These are phyloP conservation scores for Steatocranus sp. DNA, from an alignment of 2,797 vertebrate genomes.

Conservation along the genomic window DNA sequence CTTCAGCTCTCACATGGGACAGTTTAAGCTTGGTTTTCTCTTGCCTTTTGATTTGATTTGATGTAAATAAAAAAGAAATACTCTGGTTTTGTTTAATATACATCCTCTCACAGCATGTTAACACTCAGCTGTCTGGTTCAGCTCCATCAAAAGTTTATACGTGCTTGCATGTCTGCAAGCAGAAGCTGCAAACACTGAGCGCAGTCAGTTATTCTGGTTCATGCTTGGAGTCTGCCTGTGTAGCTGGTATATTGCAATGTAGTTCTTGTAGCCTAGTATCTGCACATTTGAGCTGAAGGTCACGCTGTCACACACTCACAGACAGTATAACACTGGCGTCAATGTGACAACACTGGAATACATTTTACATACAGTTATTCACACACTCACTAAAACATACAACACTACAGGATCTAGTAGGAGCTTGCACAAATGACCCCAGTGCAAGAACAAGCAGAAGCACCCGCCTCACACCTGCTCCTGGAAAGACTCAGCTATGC, in stretches of 20 bases:
- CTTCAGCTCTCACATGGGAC: not conserved
- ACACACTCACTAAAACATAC: not conserved
- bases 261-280: not conserved
- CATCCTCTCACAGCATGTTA: not conserved
- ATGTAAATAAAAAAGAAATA: not conserved
- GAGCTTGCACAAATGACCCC: not conserved
- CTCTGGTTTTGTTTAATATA: not conserved
- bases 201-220: not conserved
- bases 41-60: not conserved
- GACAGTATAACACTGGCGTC: accelerated
- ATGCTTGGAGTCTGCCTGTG: not conserved
- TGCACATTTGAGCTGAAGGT: not conserved
- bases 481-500: not conserved
- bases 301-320: not conserved
- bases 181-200: not conserved
- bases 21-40: not conserved
- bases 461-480: not conserved
- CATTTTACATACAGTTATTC: not conserved
- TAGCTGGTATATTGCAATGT: not conserved
- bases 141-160: not conserved
- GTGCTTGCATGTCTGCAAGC: not conserved
- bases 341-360: not conserved
- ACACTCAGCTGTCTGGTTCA: not conserved
- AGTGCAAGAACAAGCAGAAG: not conserved
- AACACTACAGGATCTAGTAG: not conserved